phyloP scores from a whole-genome alignment of 1,140 invertebrate species.

The Batillaria attramentaria region DNA sequence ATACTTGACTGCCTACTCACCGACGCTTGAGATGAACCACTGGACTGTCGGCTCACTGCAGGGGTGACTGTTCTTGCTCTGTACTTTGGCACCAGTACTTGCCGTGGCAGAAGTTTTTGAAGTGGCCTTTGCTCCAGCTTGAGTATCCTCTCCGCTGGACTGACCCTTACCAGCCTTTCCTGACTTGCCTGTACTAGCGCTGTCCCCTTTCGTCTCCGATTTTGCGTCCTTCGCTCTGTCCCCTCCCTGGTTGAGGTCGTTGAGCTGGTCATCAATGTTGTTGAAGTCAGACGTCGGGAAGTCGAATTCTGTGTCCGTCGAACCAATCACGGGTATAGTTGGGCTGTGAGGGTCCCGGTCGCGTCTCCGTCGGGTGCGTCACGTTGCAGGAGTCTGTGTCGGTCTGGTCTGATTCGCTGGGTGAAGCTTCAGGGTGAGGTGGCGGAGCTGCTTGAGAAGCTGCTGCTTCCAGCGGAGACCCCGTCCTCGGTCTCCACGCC shows the following conservation, averaged over 20 bases:
- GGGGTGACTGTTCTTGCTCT: too few species aligned
- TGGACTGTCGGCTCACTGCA: too few species aligned
- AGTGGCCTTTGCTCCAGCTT: too few species aligned
- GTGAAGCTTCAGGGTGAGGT: slow-evolving; percentile 49
- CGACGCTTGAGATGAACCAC: too few species aligned
- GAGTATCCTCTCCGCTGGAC: too few species aligned
- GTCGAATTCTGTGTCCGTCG: slow-evolving; percentile 66
- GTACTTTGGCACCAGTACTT: too few species aligned
- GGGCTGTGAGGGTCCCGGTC: neutral
- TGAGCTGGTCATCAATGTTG: slow-evolving; percentile 59
- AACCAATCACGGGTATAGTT: slow-evolving; percentile 52
- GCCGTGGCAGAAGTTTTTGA: too few species aligned
- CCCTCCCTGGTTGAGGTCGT: slow-evolving; percentile 63
- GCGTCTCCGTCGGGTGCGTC: slow-evolving; percentile 42
- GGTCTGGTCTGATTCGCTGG: slow-evolving; percentile 62
- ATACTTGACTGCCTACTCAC: too few species aligned
- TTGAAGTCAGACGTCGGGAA: slow-evolving; percentile 68
- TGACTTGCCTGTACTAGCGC: neutral
- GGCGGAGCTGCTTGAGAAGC: slow-evolving; percentile 34
- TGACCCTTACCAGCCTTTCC: neutral
- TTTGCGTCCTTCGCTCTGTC: slow-evolving; percentile 35
- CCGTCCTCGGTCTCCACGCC: neutral
- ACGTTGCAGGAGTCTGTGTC: slow-evolving; percentile 64
- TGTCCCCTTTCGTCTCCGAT: neutral
- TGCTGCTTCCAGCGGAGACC: slow-evolving; percentile 8